Conservation (phyloP, 2,888 invertebrate species). For the Resseliella maxima region DNA sequence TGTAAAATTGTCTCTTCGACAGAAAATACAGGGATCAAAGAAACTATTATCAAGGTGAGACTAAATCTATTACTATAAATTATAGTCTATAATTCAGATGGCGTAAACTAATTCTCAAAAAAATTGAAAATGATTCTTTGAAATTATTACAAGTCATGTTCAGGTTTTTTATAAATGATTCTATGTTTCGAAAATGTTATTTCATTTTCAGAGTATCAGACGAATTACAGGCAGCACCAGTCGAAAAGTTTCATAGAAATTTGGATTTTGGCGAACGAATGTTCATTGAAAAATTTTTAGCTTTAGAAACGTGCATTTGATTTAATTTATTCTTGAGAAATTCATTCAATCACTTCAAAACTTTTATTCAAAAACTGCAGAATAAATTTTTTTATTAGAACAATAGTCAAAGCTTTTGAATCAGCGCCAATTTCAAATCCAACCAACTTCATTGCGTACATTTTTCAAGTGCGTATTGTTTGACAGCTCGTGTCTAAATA, state of each 20-base stretch:
- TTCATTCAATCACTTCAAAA: not conserved
- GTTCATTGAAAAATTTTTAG: slow-evolving; percentile 62
- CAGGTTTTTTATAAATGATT: not conserved
- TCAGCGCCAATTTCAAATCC: not conserved
- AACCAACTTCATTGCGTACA: not conserved
- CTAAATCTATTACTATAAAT: not conserved
- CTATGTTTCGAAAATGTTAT: too few species aligned
- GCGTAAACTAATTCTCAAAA: too few species aligned
- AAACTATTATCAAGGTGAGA: not conserved
- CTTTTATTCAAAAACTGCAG: not conserved
- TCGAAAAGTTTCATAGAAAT: slow-evolving; percentile 59
- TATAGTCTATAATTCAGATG: too few species aligned
- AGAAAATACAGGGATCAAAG: not conserved
- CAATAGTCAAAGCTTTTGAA: not conserved
- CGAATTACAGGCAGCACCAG: not conserved
- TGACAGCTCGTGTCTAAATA: slow-evolving; percentile 8
- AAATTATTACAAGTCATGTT: too few species aligned
- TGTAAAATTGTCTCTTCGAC: not conserved
- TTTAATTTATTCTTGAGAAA: not conserved
- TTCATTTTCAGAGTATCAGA: not conserved
- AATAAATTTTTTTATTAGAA: not conserved
- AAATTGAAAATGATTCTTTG: too few species aligned
- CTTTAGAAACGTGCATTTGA: not conserved
- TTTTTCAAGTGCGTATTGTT: not conserved
- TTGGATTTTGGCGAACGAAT: slow-evolving; percentile 61